These are phyloP conservation scores for Danaus chrysippus DNA, from an alignment of 2,888 invertebrate species.

Conservation along the genomic window DNA sequence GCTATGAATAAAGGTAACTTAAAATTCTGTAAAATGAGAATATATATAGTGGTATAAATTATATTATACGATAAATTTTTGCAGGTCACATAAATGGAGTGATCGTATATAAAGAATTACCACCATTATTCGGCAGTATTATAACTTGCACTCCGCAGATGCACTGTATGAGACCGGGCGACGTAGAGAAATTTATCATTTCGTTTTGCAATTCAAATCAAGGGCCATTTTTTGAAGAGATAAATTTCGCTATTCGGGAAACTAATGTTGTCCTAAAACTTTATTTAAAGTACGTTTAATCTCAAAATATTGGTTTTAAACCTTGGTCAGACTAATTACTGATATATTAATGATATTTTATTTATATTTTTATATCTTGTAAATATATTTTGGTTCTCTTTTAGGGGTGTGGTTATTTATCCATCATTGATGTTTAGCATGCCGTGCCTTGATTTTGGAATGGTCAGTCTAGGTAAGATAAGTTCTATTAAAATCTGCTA, in stretches of 20 bases:
- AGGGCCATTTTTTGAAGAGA: conserved; percentile 81
- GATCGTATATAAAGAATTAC: conserved; percentile 64
- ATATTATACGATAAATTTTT: conserved; percentile 9
- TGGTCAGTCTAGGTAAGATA: conserved; percentile 75
- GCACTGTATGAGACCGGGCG: conserved; percentile 68
- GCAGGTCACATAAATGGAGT: conserved; percentile 80
- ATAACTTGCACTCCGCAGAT: conserved; percentile 73
- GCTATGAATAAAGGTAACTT: conserved; percentile 74
- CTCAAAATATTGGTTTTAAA: conserved; percentile 1
- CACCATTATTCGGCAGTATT: conserved; percentile 77
- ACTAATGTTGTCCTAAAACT: conserved; percentile 76
- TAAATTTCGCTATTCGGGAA: conserved; percentile 79
- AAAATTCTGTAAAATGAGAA: conserved; percentile 20
- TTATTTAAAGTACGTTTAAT: conserved; percentile 74
- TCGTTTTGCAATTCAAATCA: conserved; percentile 78
- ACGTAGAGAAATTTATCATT: conserved; percentile 74
- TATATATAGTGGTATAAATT: not conserved
- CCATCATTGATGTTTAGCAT: conserved; percentile 78
- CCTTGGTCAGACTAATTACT: not conserved
- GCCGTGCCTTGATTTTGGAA: conserved; percentile 77
- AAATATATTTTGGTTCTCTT: conserved; percentile 35
- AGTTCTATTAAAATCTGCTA: not conserved
- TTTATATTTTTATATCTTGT: conserved; percentile 4
- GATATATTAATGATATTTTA: conserved; percentile 7
- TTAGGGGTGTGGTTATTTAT: conserved; percentile 80